Base-by-base conservation (phyloP, 2,888 invertebrate species). In the Ariolimax columbianus region DNA sequence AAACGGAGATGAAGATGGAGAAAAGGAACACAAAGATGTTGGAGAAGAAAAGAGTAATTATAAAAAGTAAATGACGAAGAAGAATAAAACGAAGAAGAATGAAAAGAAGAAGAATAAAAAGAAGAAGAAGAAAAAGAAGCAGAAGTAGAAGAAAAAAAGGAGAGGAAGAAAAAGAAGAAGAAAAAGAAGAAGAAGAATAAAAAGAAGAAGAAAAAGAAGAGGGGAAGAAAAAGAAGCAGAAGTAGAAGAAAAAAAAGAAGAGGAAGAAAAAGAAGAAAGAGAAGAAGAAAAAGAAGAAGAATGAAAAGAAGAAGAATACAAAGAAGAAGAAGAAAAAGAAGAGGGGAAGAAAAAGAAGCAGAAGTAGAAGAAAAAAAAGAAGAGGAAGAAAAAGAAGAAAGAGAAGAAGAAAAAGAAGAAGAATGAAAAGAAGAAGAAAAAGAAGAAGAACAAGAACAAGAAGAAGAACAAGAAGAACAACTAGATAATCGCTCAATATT, bases 51-150 rank as follows among this genome's bases (percentile, higher is more conserved):
- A 78, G 30, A n/a, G 77, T 51, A 30, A 77, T 4, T 26, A 9
- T 51, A 77, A n/a, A 78, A 19, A 78, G 73, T 4, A 33, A 38
- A 6, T 9, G 78, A 78, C 26, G 17, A 38, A 59, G 78, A 59
- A 14, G 40, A 19, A 75, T 26, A 30, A 30, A 30, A 66, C n/a
- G 17, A 17, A 14, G 2, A 11, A 3, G 3, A 36, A 2, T 17
- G 36, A 68, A 36, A 36, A 4, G 17, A 36, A 68, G 68, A 36
- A 11, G 36, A 68, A 1, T 1, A 30, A 17, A 30, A 66, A 33
- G 66, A n/a, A 30, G 43, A 38, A 43, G 73, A 3, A 73, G 23
- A n/a, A 43, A 38, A 30, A 47, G 51, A 23, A 47, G 51, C 1
- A 47, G 75, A 26, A 47, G 47, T 17, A 19, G 30, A 47, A 33